These are phyloP conservation scores for Hylaeus anthracinus DNA, from an alignment of 1,140 invertebrate species.

Conservation along the genomic window DNA sequence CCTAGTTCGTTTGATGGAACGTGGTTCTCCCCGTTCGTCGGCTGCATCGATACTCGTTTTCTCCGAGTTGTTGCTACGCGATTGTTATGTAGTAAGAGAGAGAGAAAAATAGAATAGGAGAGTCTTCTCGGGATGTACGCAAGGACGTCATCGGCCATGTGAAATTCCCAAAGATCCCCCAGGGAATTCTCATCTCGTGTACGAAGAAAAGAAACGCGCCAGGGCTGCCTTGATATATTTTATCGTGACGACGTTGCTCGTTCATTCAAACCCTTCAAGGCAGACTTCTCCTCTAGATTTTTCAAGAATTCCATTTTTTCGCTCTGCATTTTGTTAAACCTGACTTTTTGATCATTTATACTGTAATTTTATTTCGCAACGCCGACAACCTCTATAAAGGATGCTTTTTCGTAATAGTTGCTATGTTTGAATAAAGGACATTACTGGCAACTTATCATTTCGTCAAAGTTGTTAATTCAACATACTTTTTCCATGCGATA, in stretches of 20 bases:
- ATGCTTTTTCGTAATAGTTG: no score
- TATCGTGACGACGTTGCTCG: background rate
- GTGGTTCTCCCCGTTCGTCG: background rate
- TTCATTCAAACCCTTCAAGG: background rate
- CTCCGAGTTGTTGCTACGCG: constrained; percentile 5
- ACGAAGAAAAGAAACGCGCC: background rate
- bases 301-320: background rate
- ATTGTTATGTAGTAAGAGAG: background rate
- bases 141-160: background rate
- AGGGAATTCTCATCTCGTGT: background rate
- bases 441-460: no score
- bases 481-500: no score
- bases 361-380: no score
- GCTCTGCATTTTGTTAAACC: background rate
- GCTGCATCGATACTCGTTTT: constrained; percentile 2
- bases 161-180: background rate
- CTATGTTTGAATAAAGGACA: no score
- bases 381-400: no score
- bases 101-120: background rate
- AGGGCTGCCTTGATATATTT: background rate
- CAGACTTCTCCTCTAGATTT: background rate
- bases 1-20: background rate
- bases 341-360: no score
- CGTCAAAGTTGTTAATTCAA: no score
- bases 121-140: background rate